These are phyloP conservation scores for Synergus umbraculus DNA, from an alignment of 2,888 invertebrate species.

Conservation along the genomic window DNA sequence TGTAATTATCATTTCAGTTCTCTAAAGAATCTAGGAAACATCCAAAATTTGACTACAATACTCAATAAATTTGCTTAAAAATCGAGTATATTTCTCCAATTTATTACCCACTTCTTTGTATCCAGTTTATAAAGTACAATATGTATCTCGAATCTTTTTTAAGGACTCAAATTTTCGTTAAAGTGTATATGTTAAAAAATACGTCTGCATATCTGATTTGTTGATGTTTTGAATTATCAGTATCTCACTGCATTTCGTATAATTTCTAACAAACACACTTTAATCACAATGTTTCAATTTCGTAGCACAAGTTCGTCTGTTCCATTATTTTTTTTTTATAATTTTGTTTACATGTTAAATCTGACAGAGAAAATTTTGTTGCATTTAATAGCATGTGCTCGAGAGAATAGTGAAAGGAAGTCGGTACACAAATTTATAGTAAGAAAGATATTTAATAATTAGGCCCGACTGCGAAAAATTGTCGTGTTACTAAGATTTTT, in stretches of 20 bases:
- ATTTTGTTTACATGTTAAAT: constrained; percentile 44
- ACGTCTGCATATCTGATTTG: background rate
- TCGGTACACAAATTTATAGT: constrained; percentile 54
- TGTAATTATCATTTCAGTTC: background rate
- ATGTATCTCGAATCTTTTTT: constrained; percentile 26
- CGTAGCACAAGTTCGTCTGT: constrained; percentile 23
- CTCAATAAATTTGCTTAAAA: constrained; percentile 38
- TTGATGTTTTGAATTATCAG: background rate
- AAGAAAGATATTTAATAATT: constrained; percentile 52
- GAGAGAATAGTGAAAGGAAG: constrained; percentile 61
- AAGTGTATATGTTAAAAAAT: constrained; percentile 22
- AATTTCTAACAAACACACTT: constrained; percentile 23
- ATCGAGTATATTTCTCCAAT: constrained; percentile 68
- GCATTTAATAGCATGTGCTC: constrained; percentile 67
- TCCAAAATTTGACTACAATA: background rate
- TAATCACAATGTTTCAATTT: constrained; percentile 26
- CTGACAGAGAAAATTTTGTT: constrained; percentile 55
- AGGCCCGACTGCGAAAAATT: constrained; percentile 70
- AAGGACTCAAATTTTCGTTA: background rate
- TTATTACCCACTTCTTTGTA: constrained; percentile 67
- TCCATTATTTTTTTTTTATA: constrained; percentile 42
- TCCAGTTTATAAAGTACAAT: constrained; percentile 55
- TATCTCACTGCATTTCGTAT: background rate
- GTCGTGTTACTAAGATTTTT: constrained; percentile 48
- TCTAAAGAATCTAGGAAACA: background rate